Base-by-base conservation (phyloP, 2,113 vertebrate genomes). In the Pluvialis apricaria region DNA sequence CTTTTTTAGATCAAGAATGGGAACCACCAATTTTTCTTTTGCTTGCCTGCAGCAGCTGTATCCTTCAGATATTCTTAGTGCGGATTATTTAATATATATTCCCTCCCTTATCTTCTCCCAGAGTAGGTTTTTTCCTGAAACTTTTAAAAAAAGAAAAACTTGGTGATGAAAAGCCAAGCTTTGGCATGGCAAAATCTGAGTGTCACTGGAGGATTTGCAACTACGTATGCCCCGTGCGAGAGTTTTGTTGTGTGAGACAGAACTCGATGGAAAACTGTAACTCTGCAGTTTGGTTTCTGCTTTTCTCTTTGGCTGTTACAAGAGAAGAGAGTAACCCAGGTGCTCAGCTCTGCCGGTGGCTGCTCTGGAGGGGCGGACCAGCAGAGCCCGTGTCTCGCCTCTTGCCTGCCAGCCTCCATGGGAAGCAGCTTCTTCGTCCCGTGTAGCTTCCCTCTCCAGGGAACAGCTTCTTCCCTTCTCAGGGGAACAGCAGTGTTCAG, bases 141-240 rank as follows among this genome's bases (percentile, higher is more conserved):
- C 5, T 38, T 75, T 11, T 1, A 6, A 5, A 32, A 9, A 15
- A 16, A 11, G 0, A 47, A 51, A 62, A 44, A 44, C 4, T 31
- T 6, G 4, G 9, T 62, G 40, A n/a, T 55, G 45, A 62, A 83
- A 92, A 73, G 11, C 22, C 5, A 24, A 21, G 6, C 65, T 78
- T 78, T 32, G 17, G 11, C 17, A 7, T 60, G 28, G 29, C 38
- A 62, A 32, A 76, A 64, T 12, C 7, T 29, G 47, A 13, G 9
- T 89, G 89, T 84, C 29, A 20, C 7, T 2, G 4, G 44, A 32
- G 15, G 4, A 52, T 83, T 81, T 91, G 54, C 40, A 86, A 13
- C 15, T 40, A 1, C 0, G 1, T 54, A 1, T 72, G 49, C 25
- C 45, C 6, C 0, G 26, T 71, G 40, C 32, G 54, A 28, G 76